phyloP scores from a whole-genome alignment of 2,888 invertebrate genomes.

The Aleiodes leptofemur region DNA sequence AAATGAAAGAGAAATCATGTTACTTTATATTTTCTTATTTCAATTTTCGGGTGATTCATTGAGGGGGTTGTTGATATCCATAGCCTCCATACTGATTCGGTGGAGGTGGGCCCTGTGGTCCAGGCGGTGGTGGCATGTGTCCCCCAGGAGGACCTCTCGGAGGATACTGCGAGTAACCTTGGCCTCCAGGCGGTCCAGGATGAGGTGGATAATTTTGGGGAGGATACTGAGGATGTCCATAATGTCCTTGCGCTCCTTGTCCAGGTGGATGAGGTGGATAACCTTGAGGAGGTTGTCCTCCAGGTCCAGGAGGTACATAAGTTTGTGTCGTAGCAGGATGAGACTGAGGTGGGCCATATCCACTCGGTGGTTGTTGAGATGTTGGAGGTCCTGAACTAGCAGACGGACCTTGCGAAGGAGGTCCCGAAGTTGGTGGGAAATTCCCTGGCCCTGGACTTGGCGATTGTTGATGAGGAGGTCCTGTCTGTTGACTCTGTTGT shows the following conservation, averaged over 20 bases:
- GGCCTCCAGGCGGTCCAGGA: constrained; percentile 80
- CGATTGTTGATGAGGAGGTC: constrained; percentile 71
- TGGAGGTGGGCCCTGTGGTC: constrained; percentile 84
- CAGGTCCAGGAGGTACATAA: constrained; percentile 72
- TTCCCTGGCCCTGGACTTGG: constrained; percentile 77
- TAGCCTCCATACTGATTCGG: constrained; percentile 87
- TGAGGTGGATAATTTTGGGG: constrained; percentile 79
- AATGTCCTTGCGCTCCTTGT: constrained; percentile 72
- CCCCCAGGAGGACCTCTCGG: constrained; percentile 81
- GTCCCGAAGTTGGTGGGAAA: constrained; percentile 75
- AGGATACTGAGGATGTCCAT: constrained; percentile 79
- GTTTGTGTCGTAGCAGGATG: constrained; percentile 76
- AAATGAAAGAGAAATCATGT: neutral
- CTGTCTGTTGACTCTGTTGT: constrained; percentile 65
- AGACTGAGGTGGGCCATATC: constrained; percentile 76
- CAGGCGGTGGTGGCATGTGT: constrained; percentile 79
- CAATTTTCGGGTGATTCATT: constrained; percentile 74
- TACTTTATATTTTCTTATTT: neutral
- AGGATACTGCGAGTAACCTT: constrained; percentile 80
- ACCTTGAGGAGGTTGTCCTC: constrained; percentile 78
- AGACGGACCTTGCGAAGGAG: constrained; percentile 72
- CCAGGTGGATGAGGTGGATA: constrained; percentile 78
- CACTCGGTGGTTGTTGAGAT: constrained; percentile 68
- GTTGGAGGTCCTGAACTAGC: constrained; percentile 69
- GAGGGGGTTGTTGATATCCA: constrained; percentile 87